phyloP scores from a whole-genome alignment of 2,113 vertebrate species.

The Equus przewalskii region DNA sequence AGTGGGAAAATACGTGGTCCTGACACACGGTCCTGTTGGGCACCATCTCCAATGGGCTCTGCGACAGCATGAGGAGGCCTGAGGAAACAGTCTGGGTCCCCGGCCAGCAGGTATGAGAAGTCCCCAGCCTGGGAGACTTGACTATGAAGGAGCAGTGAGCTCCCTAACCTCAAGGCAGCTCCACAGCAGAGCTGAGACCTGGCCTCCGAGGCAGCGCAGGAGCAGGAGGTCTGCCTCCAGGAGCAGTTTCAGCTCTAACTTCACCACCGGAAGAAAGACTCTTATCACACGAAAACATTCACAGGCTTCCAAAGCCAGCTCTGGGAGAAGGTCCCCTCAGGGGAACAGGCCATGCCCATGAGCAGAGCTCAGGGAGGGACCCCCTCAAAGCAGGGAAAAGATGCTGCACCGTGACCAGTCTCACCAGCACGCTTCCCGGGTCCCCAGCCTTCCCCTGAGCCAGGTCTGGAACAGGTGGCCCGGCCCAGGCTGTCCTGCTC shows the following conservation, averaged over 20 bases:
- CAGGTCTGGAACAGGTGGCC: not conserved
- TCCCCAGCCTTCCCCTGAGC: not conserved
- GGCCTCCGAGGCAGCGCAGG: not conserved
- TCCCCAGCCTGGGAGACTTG: not conserved
- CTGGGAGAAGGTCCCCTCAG: not conserved
- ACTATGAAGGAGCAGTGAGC: accelerated
- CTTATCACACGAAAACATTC: not conserved
- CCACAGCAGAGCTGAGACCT: not conserved
- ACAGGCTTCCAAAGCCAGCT: not conserved
- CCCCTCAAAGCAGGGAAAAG: not conserved
- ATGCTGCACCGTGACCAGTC: not conserved
- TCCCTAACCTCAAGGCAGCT: not conserved
- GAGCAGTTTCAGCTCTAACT: not conserved
- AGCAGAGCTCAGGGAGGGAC: not conserved
- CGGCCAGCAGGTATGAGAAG: accelerated
- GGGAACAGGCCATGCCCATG: no score
- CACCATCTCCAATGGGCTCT: not conserved
- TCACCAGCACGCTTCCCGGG: accelerated
- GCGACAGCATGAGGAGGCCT: not conserved
- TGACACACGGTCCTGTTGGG: not conserved
- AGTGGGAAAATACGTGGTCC: not conserved
- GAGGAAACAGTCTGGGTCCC: not conserved
- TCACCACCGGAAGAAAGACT: not conserved
- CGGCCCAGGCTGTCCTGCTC: not conserved
- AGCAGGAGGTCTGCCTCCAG: not conserved